A percentile compares a stretch with the other conserved stretches of the same genome.
These are phyloP conservation scores for Steatornis caripensis DNA, from an alignment of 2,113 vertebrate genomes.

Conservation along the genomic window DNA sequence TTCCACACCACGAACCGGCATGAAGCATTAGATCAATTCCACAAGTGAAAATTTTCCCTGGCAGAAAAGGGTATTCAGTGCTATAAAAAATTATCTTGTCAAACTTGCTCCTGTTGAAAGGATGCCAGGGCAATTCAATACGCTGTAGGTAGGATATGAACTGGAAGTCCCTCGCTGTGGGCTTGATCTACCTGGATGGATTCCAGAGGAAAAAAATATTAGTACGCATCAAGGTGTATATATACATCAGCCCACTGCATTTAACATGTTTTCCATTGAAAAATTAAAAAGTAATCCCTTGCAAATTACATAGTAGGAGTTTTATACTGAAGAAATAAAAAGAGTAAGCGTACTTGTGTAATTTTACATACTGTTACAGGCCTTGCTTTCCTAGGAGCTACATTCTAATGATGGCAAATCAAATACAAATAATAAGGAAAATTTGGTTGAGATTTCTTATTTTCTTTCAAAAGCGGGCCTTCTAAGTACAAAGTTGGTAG, in stretches of 20 bases:
- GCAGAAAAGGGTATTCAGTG: not conserved
- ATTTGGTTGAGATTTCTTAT: not conserved
- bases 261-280: not conserved
- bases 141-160: not conserved
- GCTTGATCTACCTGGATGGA: not conserved
- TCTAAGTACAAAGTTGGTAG: not conserved
- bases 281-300: not conserved
- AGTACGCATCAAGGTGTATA: not conserved
- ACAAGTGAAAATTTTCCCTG: not conserved
- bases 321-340: not conserved
- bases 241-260: not conserved
- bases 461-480: not conserved
- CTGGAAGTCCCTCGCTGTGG: not conserved
- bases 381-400: not conserved
- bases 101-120: not conserved
- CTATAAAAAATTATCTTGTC: not conserved
- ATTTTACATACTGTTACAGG: not conserved
- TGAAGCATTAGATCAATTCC: not conserved
- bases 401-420: not conserved
- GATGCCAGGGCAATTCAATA: not conserved
- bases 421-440: not conserved
- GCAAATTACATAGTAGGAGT: not conserved
- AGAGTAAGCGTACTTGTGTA: not conserved
- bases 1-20: fast-evolving
- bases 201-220: not conserved